Base-by-base conservation (phyloP, 2,797 vertebrate species). In the Sciaenops ocellatus region DNA sequence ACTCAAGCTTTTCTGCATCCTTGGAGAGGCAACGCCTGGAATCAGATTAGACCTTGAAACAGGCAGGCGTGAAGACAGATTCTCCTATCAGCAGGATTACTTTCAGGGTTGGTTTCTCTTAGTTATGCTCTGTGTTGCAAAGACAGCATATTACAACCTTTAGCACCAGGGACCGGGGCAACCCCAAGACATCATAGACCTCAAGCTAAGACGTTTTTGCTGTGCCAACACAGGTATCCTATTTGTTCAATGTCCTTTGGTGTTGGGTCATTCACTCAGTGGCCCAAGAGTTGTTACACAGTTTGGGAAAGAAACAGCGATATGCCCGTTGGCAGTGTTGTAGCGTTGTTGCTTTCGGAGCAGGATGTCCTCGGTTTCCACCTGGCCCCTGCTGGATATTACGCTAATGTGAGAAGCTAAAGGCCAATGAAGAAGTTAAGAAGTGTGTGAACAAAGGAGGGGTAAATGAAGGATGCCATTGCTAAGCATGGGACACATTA, bases 341-440 rank as follows among this genome's bases (percentile, higher is more conserved):
- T 54, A 12, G 48, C 6, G 8, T 57, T 20, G 26, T 64, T 69
- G 59, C 55, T 79, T 66, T 44, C 28, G n/a, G 54, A 67, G 42
- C 48, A 80, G 73, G 65, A 86, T 66, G 71, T 78, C 52, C 51
- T 72, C 18, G 48, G 70, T 85, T 83, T 81, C 51, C 10, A 51
- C 59, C 24, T 78, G 9, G 20, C 50, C 57, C 28, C 48, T 52
- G 18, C 46, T 67, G 55, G 63, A 80, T 38, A 34, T 69, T 56
- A 60, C 6, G 20, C 30, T 64, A 24, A 4, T 60, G 44, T 55
- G 50, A 73, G 38, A 85, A 71, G 52, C 24, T 69, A 17, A 56
- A 62, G 44, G 41, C 46, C 55, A 69, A 0, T 57, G 54, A 47
- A 51, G 28, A 59, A 59, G 34, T 38, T 12, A 83, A 78, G 55